A percentile compares a stretch with the other conserved stretches of the same genome.
These are phyloP conservation scores for Ceyx cyanopectus DNA, from an alignment of 2,113 vertebrate genomes.

Conservation along the genomic window DNA sequence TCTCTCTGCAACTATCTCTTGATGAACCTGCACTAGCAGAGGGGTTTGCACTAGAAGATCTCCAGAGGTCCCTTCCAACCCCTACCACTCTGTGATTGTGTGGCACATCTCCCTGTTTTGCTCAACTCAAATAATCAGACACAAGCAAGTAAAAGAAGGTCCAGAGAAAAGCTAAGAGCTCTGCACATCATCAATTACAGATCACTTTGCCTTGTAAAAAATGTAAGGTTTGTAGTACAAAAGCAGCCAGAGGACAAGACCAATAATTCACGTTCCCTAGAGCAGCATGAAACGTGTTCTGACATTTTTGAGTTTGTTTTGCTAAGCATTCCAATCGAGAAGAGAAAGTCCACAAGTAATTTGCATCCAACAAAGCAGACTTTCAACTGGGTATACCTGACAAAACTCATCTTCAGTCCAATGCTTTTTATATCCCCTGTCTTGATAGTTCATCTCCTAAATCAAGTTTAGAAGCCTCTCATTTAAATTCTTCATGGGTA, in stretches of 20 bases:
- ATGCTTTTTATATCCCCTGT: not conserved
- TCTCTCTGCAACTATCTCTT: too few species aligned
- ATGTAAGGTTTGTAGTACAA: not conserved
- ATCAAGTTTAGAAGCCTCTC: not conserved
- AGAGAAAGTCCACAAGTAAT: not conserved
- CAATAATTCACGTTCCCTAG: not conserved
- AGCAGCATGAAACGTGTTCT: not conserved
- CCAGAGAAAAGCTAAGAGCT: not conserved
- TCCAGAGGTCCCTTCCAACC: too few species aligned
- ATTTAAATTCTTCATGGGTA: conserved; percentile 30
- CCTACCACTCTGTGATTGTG: too few species aligned
- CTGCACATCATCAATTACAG: not conserved
- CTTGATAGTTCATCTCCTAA: not conserved
- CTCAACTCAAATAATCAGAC: not conserved
- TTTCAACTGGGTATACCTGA: not conserved
- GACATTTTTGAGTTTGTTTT: not conserved
- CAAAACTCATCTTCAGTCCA: not conserved
- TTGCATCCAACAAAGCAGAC: not conserved
- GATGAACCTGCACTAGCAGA: too few species aligned
- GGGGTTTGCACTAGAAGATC: too few species aligned
- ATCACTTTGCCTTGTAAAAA: not conserved
- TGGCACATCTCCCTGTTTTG: not conserved
- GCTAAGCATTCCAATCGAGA: not conserved
- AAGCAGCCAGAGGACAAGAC: not conserved
- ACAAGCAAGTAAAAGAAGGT: not conserved